Conservation (phyloP, 1,140 invertebrate genomes). For the Musca domestica region DNA sequence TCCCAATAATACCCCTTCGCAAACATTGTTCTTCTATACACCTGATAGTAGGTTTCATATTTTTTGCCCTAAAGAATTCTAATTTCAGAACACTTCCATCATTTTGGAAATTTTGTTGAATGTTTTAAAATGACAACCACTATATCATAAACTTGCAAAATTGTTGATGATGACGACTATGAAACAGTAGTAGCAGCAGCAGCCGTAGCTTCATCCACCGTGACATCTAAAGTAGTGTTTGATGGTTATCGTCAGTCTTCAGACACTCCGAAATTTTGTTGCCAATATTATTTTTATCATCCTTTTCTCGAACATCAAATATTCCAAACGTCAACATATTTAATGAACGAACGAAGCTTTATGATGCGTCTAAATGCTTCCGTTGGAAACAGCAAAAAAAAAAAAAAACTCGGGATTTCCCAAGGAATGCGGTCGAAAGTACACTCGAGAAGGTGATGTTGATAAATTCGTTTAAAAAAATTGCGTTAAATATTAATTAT, state of each 20-base stretch:
- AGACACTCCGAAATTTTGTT: neutral
- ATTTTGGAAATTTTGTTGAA: too few relatives aligned
- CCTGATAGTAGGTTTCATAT: too few relatives aligned
- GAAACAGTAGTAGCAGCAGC: too few relatives aligned
- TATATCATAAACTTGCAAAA: constrained; percentile 10
- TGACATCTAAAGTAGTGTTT: neutral
- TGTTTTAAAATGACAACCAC: too few relatives aligned
- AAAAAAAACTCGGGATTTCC: neutral
- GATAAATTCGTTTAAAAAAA: too few relatives aligned
- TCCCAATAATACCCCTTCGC: too few relatives aligned
- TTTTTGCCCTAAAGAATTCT: too few relatives aligned
- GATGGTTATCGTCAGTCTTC: constrained; percentile 5
- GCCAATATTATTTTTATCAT: neutral
- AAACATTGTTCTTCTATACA: too few relatives aligned
- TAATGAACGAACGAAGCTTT: constrained; percentile 8
- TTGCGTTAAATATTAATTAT: too few relatives aligned
- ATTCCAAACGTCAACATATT: constrained; percentile 2
- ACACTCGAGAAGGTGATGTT: neutral
- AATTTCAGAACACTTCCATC: too few relatives aligned
- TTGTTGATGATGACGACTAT: constrained; percentile 9
- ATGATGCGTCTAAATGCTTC: constrained; percentile 14
- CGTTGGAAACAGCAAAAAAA: neutral
- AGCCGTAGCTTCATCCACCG: neutral
- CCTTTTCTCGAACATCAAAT: neutral
- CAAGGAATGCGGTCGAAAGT: too few relatives aligned